phyloP scores from a whole-genome alignment of 2,113 vertebrate genomes.

The Catharus fuscescens region DNA sequence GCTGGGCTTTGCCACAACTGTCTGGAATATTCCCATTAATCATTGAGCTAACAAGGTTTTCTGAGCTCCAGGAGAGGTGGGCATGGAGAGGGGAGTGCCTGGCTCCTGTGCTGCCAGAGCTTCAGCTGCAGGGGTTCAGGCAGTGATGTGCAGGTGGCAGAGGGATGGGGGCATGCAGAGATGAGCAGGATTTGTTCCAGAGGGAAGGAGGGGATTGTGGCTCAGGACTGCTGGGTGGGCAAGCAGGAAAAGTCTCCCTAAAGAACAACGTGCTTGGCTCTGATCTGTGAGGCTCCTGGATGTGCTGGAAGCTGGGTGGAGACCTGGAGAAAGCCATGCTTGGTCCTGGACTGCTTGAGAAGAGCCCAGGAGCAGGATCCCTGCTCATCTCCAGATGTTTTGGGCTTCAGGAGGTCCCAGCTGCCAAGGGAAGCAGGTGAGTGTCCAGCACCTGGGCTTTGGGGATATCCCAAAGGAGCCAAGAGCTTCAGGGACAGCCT shows the following conservation, averaged over 20 bases:
- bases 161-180: background rate
- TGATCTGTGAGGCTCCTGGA: background rate
- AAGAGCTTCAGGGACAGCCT: background rate
- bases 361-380: background rate
- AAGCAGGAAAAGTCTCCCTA: background rate
- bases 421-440: background rate
- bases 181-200: accelerated
- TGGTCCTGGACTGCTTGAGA: background rate
- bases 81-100: background rate
- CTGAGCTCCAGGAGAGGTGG: background rate
- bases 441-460: background rate
- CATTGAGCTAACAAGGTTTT: accelerated
- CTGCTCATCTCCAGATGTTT: accelerated
- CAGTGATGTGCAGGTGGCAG: background rate
- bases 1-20: background rate
- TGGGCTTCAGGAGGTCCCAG: background rate
- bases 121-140: background rate
- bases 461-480: background rate
- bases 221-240: accelerated
- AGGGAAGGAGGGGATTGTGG: no score
- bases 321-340: background rate
- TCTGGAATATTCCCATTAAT: background rate
- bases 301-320: background rate
- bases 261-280: accelerated
- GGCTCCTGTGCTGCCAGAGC: background rate